phyloP scores from a whole-genome alignment of 2,888 invertebrate genomes.

The Megamerina dolium region DNA sequence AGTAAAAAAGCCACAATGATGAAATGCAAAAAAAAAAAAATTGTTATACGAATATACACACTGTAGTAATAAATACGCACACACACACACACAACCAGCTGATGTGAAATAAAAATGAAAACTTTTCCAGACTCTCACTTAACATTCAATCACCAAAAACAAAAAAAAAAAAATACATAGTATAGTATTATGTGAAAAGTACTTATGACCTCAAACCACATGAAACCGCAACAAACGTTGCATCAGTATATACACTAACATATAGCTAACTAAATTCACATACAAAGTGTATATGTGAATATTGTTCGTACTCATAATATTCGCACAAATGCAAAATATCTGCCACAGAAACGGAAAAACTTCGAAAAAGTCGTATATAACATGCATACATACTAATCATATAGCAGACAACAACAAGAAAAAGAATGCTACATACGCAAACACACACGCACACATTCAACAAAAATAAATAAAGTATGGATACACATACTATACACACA shows the following conservation, averaged over 20 bases:
- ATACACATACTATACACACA: neutral
- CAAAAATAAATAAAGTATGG: neutral
- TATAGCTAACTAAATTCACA: too few species aligned
- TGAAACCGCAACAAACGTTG: too few species aligned
- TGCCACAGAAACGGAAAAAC: conserved; percentile 1
- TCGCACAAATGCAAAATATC: neutral
- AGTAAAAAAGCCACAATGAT: neutral
- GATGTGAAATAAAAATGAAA: neutral
- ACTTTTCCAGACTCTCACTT: neutral
- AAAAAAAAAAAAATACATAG: too few species aligned
- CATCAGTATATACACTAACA: too few species aligned
- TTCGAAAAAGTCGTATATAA: neutral
- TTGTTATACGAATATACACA: conserved; percentile 8
- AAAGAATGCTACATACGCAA: neutral
- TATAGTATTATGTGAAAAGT: too few species aligned
- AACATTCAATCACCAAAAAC: too few species aligned
- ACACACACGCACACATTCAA: neutral
- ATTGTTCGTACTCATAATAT: too few species aligned
- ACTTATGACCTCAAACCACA: too few species aligned
- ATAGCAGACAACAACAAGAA: neutral
- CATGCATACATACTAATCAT: neutral
- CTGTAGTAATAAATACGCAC: neutral
- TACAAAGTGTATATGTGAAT: too few species aligned
- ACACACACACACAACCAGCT: conserved; percentile 1
- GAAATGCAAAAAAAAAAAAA: neutral